Evolutionary conservation across 2,888 invertebrate genomes (phyloP), one percentile per base, ranked within the genome.

Genomic region (Eulithis testata): DNA sequence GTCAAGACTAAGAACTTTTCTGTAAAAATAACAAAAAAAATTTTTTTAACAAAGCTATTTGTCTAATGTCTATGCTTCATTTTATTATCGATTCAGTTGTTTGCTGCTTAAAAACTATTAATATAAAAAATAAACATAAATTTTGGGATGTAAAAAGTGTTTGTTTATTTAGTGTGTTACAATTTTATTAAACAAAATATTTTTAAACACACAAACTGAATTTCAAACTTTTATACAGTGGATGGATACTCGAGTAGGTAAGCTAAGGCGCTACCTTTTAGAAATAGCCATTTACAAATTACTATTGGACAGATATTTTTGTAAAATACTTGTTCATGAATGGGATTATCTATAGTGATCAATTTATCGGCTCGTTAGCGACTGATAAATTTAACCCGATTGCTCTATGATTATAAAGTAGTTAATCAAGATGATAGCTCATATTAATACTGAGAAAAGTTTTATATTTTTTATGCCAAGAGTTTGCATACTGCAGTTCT

Each of bases 301-400:
- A 83, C 86, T 85, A 76, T 80, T 74, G 79, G 81, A 79, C 82
- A 87, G 82, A 86, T 85, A 89, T 88, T 87, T 89, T 85, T 88
- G 88, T 90, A 84, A 84, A 83, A 84, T 78, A 76, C 83, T 83
- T 85, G 84, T 87, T 87, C 85, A 85, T 88, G 84, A 87, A 86
- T 84, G 81, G 82, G 76, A 82, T 85, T 87, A 89, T 90, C 88
- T 86, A 75, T 82, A 80, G 83, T 83, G 85, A 88, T 88, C 88
- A 87, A 88, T 89, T 91, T 87, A 89, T 90, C 85, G 84, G 83
- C 85, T 91, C 87, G 86, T 91, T 91, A 90, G 83, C 76, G 76
- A 70, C 81, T 87, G 84, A 90, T 88, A 87, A 88, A 91, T 90
- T 84, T 73, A 78, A 78, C 80, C 81, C 80, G 84, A 88, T 88